Evolutionary conservation across 2,113 vertebrate genomes (phyloP), one percentile per base, ranked within the genome.

Genomic region (Paracanthobrama guichenoti): DNA sequence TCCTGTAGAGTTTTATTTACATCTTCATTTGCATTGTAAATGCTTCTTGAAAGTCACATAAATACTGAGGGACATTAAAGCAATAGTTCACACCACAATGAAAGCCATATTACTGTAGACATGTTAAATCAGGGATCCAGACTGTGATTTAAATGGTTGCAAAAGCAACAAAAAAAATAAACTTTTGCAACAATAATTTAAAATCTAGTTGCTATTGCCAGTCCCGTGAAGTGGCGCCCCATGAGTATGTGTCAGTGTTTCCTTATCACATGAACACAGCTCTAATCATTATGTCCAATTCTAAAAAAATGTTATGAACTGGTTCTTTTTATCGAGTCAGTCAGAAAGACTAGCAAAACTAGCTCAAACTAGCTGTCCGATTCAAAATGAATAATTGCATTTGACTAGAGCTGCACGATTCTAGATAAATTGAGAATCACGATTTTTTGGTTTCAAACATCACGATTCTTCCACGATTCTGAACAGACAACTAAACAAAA

Each of bases 321-420:
- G 18, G 18, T 55, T 55, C 53, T 55, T 55, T 20, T 20, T 20
- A 55, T 9, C 9, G 16, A 35, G 2, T 39, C 31, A 4, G 66
- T 69, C 31, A 39, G 31, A 69, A 67, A 67, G 28, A 67, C 20
- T 20, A 0, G 18, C 7, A 67, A 35, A 67, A 67, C 28, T 31
- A 31, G 1, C 26, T 64, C 6, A 62, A 26, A 66, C 26, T 66
- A 2, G 1, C 28, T 39, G 31, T 67, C 31, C 8, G 18, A 39
- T 69, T 69, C 66, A 22, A 39, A 69, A 69, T 69, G 66, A 69
- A 69, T 69, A 18, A 69, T 9, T 69, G 31, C 20, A 35, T 69
- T 10, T 39, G 6, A 39, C 2, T 35, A 35, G 35, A 0, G 3
- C 2, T 35, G 35, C 35, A 35, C 3, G 35, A 35, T 35, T 35